Base-by-base conservation (phyloP, 2,113 vertebrate species). In the Gymnorhina tibicen region DNA sequence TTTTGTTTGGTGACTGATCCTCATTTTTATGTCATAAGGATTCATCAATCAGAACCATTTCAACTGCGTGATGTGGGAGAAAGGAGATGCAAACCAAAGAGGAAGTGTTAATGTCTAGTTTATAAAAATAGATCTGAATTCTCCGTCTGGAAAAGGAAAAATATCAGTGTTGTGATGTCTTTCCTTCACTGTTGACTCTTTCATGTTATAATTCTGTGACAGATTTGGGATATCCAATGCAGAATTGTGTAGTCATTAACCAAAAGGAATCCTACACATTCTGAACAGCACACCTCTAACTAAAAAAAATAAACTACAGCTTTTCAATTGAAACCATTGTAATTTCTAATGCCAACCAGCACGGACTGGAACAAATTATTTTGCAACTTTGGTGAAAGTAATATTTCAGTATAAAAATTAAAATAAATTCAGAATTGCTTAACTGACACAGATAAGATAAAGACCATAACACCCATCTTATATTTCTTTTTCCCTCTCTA, bases 381-480 rank as follows among this genome's bases (percentile, higher is more conserved):
- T 76, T 70, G 24, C 30, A 74, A 10, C 5, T 59, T 58, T 0
- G 0, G 6, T 39, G 8, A 27, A 28, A 26, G 2, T 6, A 42
- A 8, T 39, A 21, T 58, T 80, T 87, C 39, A 55, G 15, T 32
- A 14, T 12, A 62, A 82, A 33, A 46, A 26, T 41, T 63, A 39
- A 5, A 18, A 11, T 13, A 55, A 26, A 41, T 78, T 64, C 60
- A 68, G 22, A 74, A 70, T 41, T 35, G 7, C n/a, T 92, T 58
- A 50, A 28, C 33, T 33, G 58, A 15, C 7, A 44, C 7, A 69
- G n/a, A 5, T 42, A 39, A 49, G 21, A 64, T 44, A 68, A 85
- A 66, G 37, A 58, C 10, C 6, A 7, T 33, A 42, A 46, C 10
- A 50, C 2, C 7, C 13, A 13, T 11, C 9, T 80, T 46, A 22